Percentiles rank a stretch among this genome's conserved stretches.
phyloP scores from a whole-genome alignment of 64 coral and sea anemone species.

The Exaiptasia diaphana region DNA sequence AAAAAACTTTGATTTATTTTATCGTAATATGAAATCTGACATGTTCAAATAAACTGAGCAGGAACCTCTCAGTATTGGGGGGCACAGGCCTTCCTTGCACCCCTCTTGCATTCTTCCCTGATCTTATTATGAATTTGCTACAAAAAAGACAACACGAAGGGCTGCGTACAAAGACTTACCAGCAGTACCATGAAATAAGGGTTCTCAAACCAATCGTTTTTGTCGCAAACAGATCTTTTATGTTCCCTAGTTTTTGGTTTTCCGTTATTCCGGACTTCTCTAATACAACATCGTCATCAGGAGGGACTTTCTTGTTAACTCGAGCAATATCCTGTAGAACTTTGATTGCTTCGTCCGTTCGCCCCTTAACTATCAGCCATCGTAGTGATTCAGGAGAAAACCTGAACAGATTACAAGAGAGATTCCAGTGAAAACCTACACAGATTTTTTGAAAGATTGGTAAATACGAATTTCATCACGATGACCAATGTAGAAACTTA shows the following conservation, averaged over 20 bases:
- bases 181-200: slow-evolving; percentile 46
- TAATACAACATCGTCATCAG: background rate
- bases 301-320: slow-evolving; percentile 32
- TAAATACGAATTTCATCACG: too few relatives aligned
- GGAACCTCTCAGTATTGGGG: too few relatives aligned
- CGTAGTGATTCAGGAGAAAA: slow-evolving; percentile 70
- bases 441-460: too few relatives aligned
- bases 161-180: background rate
- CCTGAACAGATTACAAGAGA: too few relatives aligned
- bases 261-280: background rate
- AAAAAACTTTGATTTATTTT: too few relatives aligned
- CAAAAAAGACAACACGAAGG: too few relatives aligned
- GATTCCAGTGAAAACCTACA: too few relatives aligned
- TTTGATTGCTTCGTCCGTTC: slow-evolving; percentile 32
- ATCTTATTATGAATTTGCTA: too few relatives aligned
- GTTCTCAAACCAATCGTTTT: slow-evolving; percentile 8
- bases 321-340: slow-evolving; percentile 36
- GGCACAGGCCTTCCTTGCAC: too few relatives aligned
- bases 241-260: slow-evolving; percentile 27
- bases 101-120: too few relatives aligned
- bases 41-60: too few relatives aligned
- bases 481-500: slow-evolving; percentile 25
- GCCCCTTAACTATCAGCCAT: slow-evolving; percentile 70
- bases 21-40: too few relatives aligned
- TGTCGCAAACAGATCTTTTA: slow-evolving; percentile 57